Base-by-base conservation (phyloP, 1,140 invertebrate genomes). In the Procambarus clarkii region DNA sequence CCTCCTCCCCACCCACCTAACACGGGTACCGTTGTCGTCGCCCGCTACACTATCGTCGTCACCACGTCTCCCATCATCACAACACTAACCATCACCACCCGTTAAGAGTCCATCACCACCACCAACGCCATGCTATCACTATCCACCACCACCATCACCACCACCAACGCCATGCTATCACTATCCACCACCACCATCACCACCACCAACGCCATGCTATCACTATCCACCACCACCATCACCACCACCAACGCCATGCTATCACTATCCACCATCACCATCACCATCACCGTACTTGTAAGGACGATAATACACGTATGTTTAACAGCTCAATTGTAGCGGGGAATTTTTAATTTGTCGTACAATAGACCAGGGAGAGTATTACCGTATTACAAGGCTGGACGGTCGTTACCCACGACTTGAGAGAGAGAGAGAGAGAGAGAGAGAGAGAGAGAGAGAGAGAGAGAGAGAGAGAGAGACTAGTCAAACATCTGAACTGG, bases 341-440 rank as follows among this genome's bases (percentile, higher is more conserved):
- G 2, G 83, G 69, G 83, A 85, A 85, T 85, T 85, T 85, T 45
- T 85, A 69, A 85, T 85, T 85, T 85, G 60, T 21, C 83, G 83
- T 60, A 85, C 83, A 85, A 85, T 85, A 46, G 83, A 85, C 64
- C 83, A 34, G 54, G 34, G 45, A 69, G 21, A 85, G 58, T 71
- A 11, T 74, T n/a, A 71, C n/a, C 21, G 34, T 48, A 46, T n/a
- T 24, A 34, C 45, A 46, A 34, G 34, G 11, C 69, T n/a, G 45
- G 78, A 34, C 50, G 50, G 44, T n/a, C 46, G 15, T 15, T 48
- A 46, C 13, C 44, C 4, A n/a, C 45, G 4, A 9, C 21, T 46
- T 48, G 69, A 54, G 71, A 48, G 50, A 74, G 64, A 74, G 60
- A 85, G 54, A 82, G 54, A 79, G 46, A 18, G 50, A 76, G 84